Base-by-base conservation (phyloP, 1,140 invertebrate species). In the Penaeus japonicus region DNA sequence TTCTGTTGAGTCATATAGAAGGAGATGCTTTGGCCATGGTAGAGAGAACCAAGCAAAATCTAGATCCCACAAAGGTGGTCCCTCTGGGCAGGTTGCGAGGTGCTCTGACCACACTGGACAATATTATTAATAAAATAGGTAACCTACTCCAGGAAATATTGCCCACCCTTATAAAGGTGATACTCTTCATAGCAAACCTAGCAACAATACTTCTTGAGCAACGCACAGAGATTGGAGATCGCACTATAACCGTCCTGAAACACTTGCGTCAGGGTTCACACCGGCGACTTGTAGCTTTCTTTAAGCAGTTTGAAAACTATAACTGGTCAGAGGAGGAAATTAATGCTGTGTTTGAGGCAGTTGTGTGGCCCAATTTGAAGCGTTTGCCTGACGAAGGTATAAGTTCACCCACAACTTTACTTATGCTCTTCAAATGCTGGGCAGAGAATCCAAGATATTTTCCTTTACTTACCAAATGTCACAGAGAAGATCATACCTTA, bases 71-170 rank as follows among this genome's bases (percentile, higher is more conserved):
- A 57, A 94, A 94, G 53, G 94, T 95, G 4, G 93, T 95, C 75
- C 95, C 95, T 27, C 95, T 96, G 3, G 96, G 96, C 91, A 94
- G 95, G 79, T 92, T 97, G 20, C 94, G 96, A 85, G 96, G 96
- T 90, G 94, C 96, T 10, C 92, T 97, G 0, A 96, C 96, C 92
- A 93, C 97, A 7, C 93, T 98, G 62, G 95, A 95, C 62, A 94
- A 96, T 24, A 95, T 98, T 30, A 94, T 97, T n/a, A 95, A 97
- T 92, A 96, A 98, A 92, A 96, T 98, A 91, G 96, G 96, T 0
- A 95, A 95, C 20, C 94, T 96, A 78, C 94, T 97, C 92, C 92
- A 94, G 1, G 92, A 94, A 75, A 93, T 97, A 39, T 92, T 97
- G n/a, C 93, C 94, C 0, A 94, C 95, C 79, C 92, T 98, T 17